These are phyloP conservation scores for Psittacula cyanocephala DNA, from an alignment of 2,113 vertebrate species.

Conservation along the genomic window DNA sequence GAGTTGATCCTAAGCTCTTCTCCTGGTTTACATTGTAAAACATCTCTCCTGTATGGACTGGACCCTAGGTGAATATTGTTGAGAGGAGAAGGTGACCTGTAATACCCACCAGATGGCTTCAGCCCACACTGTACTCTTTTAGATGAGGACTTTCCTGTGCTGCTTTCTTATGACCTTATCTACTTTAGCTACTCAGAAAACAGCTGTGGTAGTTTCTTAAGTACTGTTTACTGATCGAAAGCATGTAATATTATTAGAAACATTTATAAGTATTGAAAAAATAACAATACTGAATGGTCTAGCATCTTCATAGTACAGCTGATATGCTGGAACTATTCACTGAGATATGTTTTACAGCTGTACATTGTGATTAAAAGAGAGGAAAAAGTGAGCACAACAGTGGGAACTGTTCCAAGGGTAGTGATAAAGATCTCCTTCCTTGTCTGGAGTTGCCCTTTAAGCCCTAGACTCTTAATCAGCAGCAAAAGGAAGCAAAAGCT, in stretches of 20 bases:
- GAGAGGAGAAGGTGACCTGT: neutral
- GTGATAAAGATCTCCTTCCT: slow-evolving; percentile 57
- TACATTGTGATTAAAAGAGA: slow-evolving; percentile 6
- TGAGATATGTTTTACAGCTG: slow-evolving; percentile 8
- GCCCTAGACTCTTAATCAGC: slow-evolving; percentile 57
- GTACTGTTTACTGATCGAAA: slow-evolving; percentile 13
- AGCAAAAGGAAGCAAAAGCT: slow-evolving; percentile 67
- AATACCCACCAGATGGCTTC: slow-evolving; percentile 48
- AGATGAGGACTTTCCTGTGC: neutral
- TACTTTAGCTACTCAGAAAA: slow-evolving; percentile 48
- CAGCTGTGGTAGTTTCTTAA: slow-evolving; percentile 43
- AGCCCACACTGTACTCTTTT: slow-evolving; percentile 20
- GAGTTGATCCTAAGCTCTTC: neutral
- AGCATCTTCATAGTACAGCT: slow-evolving; percentile 15
- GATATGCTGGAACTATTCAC: neutral
- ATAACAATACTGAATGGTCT: slow-evolving; percentile 25
- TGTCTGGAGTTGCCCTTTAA: slow-evolving; percentile 64
- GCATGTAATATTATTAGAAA: slow-evolving; percentile 43
- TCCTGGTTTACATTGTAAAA: neutral
- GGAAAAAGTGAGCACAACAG: slow-evolving; percentile 7
- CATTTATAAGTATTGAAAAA: slow-evolving; percentile 6
- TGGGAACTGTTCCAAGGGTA: slow-evolving; percentile 40
- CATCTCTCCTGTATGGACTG: neutral
- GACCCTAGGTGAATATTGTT: neutral
- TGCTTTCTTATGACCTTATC: slow-evolving; percentile 46